A percentile compares a stretch with the other conserved stretches of the same genome.
phyloP scores from a whole-genome alignment of 2,888 invertebrate species.

The Phoenoteleia sp. region DNA sequence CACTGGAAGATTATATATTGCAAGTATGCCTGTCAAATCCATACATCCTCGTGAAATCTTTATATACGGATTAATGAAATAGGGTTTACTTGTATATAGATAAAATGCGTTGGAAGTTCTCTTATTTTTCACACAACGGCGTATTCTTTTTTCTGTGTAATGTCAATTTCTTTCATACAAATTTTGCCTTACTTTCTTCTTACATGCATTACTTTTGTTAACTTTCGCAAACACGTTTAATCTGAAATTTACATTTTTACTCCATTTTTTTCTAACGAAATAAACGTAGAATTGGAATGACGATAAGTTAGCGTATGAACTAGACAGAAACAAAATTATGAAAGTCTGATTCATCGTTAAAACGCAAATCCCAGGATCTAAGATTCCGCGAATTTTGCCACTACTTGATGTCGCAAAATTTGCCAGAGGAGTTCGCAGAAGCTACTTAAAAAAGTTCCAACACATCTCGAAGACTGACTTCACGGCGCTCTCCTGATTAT shows the following conservation, averaged over 20 bases:
- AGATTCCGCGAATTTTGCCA: slow-evolving; percentile 38
- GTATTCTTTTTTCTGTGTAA: too few species aligned
- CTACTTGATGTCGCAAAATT: slow-evolving; percentile 72
- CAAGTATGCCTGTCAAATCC: too few species aligned
- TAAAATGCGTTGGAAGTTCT: too few species aligned
- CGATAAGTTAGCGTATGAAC: neutral
- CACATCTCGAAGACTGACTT: slow-evolving; percentile 75
- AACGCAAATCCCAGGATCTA: slow-evolving; percentile 54
- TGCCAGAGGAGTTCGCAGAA: slow-evolving; percentile 54
- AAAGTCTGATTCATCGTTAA: slow-evolving; percentile 55
- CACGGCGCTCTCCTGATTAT: slow-evolving; percentile 73
- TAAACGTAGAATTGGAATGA: neutral
- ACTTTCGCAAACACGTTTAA: slow-evolving; percentile 31
- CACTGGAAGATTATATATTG: too few species aligned
- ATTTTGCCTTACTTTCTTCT: too few species aligned
- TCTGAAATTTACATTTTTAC: slow-evolving; percentile 13
- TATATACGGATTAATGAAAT: too few species aligned
- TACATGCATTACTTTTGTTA: too few species aligned
- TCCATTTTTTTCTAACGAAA: slow-evolving; percentile 14
- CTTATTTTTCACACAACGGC: too few species aligned
- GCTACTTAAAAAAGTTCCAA: slow-evolving; percentile 77
- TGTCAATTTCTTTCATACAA: too few species aligned
- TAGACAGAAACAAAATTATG: slow-evolving; percentile 31
- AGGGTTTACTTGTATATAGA: too few species aligned
- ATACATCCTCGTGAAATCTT: too few species aligned